phyloP scores from a whole-genome alignment of 1,140 invertebrate species.

The Oncopeltus fasciatus region DNA sequence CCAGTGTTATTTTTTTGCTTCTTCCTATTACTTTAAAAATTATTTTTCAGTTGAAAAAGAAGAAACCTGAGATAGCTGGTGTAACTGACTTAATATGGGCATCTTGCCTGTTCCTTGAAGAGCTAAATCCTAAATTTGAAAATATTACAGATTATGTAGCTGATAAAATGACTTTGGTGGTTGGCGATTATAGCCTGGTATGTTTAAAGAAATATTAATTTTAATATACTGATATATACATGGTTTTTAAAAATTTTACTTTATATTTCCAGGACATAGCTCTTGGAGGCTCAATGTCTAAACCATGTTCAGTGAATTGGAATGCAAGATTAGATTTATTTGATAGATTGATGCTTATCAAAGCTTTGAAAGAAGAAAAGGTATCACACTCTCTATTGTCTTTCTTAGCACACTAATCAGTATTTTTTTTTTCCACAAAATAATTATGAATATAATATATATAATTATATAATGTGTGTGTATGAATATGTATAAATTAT shows the following conservation, averaged over 20 bases:
- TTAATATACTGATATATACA: neutral
- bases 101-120: conserved; percentile 29
- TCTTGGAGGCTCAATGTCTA: neutral
- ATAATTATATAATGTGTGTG: too few species aligned
- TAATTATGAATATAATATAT: too few species aligned
- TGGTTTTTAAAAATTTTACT: neutral
- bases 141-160: conserved; percentile 37
- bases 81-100: conserved; percentile 48
- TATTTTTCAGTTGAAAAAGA: conserved; percentile 29
- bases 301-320: conserved; percentile 35
- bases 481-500: too few species aligned
- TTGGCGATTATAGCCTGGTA: conserved; percentile 45
- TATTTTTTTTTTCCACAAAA: too few species aligned
- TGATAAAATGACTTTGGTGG: conserved; percentile 37
- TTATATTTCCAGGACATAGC: conserved; percentile 18
- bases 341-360: conserved; percentile 67
- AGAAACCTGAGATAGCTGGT: conserved; percentile 37
- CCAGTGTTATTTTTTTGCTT: neutral
- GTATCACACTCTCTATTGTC: conserved; percentile 24
- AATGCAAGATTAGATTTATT: conserved; percentile 47
- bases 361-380: conserved; percentile 66
- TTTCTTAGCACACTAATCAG: too few species aligned
- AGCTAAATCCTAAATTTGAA: conserved; percentile 29
- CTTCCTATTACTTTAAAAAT: neutral
- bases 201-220: conserved; percentile 13